A percentile compares a stretch with the other conserved stretches of the same genome.
These are phyloP conservation scores for Acrobasis suavella DNA, from an alignment of 2,888 invertebrate genomes.

Conservation along the genomic window DNA sequence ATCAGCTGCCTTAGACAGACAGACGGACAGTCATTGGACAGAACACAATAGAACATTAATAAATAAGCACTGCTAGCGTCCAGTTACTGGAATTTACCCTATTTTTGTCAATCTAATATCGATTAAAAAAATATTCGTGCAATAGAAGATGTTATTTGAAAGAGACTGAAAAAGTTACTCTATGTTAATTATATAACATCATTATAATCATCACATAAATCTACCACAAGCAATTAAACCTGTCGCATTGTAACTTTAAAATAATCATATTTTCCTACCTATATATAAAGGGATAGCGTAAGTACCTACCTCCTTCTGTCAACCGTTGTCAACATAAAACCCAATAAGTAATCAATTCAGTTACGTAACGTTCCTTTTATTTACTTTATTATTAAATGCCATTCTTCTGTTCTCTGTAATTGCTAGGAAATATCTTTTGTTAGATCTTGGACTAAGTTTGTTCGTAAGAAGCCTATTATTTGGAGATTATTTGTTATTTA, in stretches of 20 bases:
- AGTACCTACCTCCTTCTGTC: constrained; percentile 10
- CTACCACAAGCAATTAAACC: too few species aligned
- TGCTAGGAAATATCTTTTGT: constrained; percentile 2
- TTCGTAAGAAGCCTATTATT: background rate
- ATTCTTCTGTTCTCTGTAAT: background rate
- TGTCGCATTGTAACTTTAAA: background rate
- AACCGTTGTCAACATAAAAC: constrained; percentile 5
- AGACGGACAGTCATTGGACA: too few species aligned
- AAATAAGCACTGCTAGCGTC: too few species aligned
- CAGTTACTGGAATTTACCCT: too few species aligned
- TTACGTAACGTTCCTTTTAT: constrained; percentile 2
- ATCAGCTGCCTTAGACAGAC: too few species aligned
- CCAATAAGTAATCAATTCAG: constrained; percentile 1
- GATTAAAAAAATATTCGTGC: too few species aligned
- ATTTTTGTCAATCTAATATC: too few species aligned
- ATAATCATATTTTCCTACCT: background rate
- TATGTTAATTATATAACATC: background rate
- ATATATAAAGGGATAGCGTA: constrained; percentile 2
- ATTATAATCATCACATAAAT: too few species aligned
- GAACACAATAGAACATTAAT: too few species aligned
- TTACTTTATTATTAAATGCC: background rate
- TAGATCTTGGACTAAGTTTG: constrained; percentile 1
- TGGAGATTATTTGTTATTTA: background rate
- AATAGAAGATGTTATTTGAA: too few species aligned
- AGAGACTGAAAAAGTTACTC: background rate